phyloP scores from a whole-genome alignment of 64 coral and sea anemone genomes.

The Montipora efflorescens region DNA sequence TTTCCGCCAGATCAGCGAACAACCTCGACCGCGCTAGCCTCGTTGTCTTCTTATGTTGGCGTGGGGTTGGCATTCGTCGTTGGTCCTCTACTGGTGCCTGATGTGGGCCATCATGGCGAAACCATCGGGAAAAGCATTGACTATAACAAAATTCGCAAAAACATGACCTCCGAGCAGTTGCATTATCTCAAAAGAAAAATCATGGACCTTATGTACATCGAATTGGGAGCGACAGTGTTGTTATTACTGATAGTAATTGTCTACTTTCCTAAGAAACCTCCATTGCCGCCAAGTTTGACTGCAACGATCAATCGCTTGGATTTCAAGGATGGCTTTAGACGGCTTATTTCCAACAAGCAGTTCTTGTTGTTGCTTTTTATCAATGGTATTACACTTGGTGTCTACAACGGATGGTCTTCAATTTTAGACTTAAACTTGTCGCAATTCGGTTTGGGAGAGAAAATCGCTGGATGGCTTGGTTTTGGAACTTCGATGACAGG shows the following conservation, averaged over 20 bases:
- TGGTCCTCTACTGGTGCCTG: constrained; percentile 53
- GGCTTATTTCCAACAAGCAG: constrained; percentile 22
- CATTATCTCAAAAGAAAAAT: constrained; percentile 35
- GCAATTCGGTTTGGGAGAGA: constrained; percentile 68
- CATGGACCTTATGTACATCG: constrained; percentile 64
- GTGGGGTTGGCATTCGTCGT: constrained; percentile 52
- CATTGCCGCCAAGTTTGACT: constrained; percentile 55
- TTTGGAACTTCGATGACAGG: constrained; percentile 60
- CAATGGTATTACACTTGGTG: constrained; percentile 48
- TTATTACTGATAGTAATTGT: constrained; percentile 48
- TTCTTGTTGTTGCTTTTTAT: constrained; percentile 52
- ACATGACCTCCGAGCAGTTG: constrained; percentile 12
- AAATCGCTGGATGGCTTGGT: constrained; percentile 73
- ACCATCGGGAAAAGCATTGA: constrained; percentile 15
- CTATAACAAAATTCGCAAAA: constrained; percentile 13
- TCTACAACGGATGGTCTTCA: constrained; percentile 52
- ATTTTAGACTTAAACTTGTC: constrained; percentile 75
- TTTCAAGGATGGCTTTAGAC: constrained; percentile 59
- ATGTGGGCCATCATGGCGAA: constrained; percentile 41
- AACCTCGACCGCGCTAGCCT: constrained; percentile 67
- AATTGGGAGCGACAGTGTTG: constrained; percentile 30
- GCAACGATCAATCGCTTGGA: constrained; percentile 57
- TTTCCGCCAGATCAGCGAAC: constrained; percentile 66
- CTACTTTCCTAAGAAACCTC: constrained; percentile 65
- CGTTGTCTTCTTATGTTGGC: constrained; percentile 53